Percentiles rank a stretch among this genome's conserved stretches.
phyloP scores from a whole-genome alignment of 2,797 vertebrate species.

The Columba guinea region DNA sequence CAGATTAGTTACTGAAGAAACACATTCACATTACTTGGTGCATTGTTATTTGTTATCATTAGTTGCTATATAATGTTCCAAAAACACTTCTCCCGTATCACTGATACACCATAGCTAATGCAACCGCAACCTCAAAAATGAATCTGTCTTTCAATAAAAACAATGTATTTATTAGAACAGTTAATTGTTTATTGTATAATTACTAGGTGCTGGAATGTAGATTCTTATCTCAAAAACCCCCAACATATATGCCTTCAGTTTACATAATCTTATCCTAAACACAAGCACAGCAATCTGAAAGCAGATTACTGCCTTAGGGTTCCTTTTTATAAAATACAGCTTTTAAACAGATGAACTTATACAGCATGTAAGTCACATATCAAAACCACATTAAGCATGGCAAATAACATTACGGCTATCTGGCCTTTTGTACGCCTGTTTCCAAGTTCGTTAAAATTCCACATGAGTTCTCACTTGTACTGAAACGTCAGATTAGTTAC shows the following conservation, averaged over 20 bases:
- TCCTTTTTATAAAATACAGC: constrained; percentile 14
- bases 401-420: not conserved
- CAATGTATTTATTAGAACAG: constrained; percentile 31
- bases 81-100: too few relatives aligned
- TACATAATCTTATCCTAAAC: constrained; percentile 53
- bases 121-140: constrained; percentile 49
- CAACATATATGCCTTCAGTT: constrained; percentile 24
- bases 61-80: too few relatives aligned
- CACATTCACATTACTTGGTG: too few relatives aligned
- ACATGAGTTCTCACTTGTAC: not conserved
- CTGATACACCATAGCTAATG: not conserved
- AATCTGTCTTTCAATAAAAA: constrained; percentile 47
- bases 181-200: constrained; percentile 70
- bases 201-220: constrained; percentile 61
- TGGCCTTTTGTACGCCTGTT: not conserved
- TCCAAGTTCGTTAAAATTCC: not conserved
- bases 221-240: constrained; percentile 55
- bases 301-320: constrained; percentile 27
- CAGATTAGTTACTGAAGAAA: too few relatives aligned
- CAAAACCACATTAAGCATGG: not conserved
- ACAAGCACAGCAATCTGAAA: constrained; percentile 3
- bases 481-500: not conserved
- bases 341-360: not conserved
- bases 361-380: not conserved
- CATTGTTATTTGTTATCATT: too few relatives aligned